Percentiles rank a stretch among this genome's conserved stretches.
Conservation (phyloP, 2,797 vertebrate species). For the Megaceryle alcyon region DNA sequence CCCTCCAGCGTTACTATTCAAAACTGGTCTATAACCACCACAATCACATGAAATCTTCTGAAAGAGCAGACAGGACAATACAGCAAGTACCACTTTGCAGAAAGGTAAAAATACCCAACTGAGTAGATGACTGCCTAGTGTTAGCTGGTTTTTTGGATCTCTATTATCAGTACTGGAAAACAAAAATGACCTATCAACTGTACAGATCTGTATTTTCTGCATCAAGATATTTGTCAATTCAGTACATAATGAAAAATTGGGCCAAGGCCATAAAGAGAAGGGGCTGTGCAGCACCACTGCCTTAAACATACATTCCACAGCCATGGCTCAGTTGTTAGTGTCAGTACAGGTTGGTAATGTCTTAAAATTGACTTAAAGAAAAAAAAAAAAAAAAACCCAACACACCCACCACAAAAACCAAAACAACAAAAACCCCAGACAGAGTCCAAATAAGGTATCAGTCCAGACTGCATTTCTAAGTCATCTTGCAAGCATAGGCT, state of each 20-base stretch:
- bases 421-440: not conserved
- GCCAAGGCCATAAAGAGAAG: not conserved
- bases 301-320: not conserved
- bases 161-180: not conserved
- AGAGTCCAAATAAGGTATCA: not conserved
- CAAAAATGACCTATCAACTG: not conserved
- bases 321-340: not conserved
- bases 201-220: not conserved
- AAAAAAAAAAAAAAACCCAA: too few relatives aligned
- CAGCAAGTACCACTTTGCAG: not conserved
- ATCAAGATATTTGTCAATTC: not conserved
- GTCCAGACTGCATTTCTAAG: not conserved
- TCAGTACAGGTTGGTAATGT: not conserved
- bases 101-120: not conserved
- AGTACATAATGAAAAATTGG: not conserved
- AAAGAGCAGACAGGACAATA: not conserved
- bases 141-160: not conserved
- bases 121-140: not conserved
- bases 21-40: not conserved
- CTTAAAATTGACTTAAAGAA: not conserved
- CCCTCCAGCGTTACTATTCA: not conserved
- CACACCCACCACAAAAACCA: too few relatives aligned
- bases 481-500: not conserved
- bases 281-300: not conserved
- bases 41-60: not conserved